Evolutionary conservation across 2,888 invertebrate genomes (phyloP).

Genomic region (Meta bourneti): DNA sequence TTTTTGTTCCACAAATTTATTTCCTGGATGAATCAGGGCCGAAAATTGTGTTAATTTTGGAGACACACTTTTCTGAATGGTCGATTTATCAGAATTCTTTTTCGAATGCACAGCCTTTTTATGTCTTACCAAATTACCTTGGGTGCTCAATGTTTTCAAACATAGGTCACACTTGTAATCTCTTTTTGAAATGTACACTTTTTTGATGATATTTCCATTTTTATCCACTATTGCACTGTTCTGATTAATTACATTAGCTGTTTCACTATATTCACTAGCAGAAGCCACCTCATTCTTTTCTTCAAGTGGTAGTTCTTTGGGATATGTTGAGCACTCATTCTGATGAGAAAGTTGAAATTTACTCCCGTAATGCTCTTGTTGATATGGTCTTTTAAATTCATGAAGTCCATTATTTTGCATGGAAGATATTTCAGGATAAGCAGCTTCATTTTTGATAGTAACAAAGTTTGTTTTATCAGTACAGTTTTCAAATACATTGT

Average conservation of each 20-base stretch:
- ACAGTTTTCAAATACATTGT: too few relatives aligned
- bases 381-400: background rate
- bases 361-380: background rate
- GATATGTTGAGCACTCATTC: background rate
- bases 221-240: background rate
- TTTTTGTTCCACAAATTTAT: background rate
- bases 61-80: background rate
- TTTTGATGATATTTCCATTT: background rate
- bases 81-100: background rate
- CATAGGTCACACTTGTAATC: background rate
- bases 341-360: background rate
- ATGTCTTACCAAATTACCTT: constrained; percentile 2
- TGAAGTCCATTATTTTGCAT: background rate
- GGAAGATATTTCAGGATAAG: background rate
- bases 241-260: background rate
- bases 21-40: background rate
- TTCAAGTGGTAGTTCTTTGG: background rate
- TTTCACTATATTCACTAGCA: background rate
- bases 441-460: too few relatives aligned
- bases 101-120: background rate
- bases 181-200: background rate
- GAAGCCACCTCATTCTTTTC: background rate
- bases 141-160: background rate
- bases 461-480: too few relatives aligned
- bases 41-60: background rate